Evolutionary conservation across 1,140 invertebrate genomes (phyloP), one percentile per base, ranked within the genome.

Genomic region (Pseudoatta argentina): DNA sequence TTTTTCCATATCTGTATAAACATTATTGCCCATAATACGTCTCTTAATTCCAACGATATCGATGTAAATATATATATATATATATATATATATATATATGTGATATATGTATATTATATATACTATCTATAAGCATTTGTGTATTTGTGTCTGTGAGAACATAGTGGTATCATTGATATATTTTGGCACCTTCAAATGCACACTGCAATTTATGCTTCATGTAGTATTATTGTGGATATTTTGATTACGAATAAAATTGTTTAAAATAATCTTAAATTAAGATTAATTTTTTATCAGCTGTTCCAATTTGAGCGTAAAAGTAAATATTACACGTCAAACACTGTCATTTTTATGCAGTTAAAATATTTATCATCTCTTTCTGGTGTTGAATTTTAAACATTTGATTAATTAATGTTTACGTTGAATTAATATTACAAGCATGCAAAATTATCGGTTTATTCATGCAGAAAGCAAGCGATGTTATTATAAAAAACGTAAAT

Each of bases 11-110:
- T 18, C 27, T 30, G 27, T 30, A 3, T 24, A 14, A 61, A 63
- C 1, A 16, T 64, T 64, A 64, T 64, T 63, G 24, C 27, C 2
- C 7, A 27, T 64, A 3, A 64, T 16, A n/a, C 27, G 27, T 30
- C 24, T 64, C 16, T 64, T 64, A 7, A 64, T 64, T 81, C 5
- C n/a, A 71, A 39, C 30, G 4, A 81, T 71, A 71, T 69, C 64
- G 57, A 51, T 57, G 10, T 44, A 69, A 79, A 79, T 67, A 55
- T 57, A 69, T 44, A 30, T 30, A 39, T 55, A 39, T 39, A 39
- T n/a, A n/a, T n/a, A n/a, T n/a, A n/a, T n/a, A 79, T 67, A 55
- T 57, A 69, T 44, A 30, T 30, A 39, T 55, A 39, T 39, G 8
- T 34, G 21, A 30, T 30, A 48, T 55, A 7, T 44, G 55, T 66